Evolutionary conservation across 2,888 invertebrate species (phyloP), one percentile per base, ranked within the genome.

Genomic region (Synanthedon formicaeformis): DNA sequence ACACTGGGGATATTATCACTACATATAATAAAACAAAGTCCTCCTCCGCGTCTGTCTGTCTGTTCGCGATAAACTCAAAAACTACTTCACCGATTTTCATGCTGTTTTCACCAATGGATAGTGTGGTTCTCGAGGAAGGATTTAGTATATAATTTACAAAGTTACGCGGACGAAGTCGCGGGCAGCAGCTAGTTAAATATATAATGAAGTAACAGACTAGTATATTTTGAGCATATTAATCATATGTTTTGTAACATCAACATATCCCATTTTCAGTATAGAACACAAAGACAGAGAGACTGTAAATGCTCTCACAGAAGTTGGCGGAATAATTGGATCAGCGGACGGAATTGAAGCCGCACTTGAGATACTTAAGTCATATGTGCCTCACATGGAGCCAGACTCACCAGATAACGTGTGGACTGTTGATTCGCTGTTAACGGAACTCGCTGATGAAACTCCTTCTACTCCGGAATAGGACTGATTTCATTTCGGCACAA

Each of bases 361-460:
- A 0, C 54, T 85, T 5, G 80, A 83, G 48, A 71, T 81, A 2
- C 63, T 87, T 0, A 75, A 76, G 55, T 70, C 78, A 0, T 79
- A 71, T 57, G 72, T 88, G 51, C 85, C 87, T 0, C 65, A 73
- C 3, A 80, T 74, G 14, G 81, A 84, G 53, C 56, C 67, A 13
- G 86, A 87, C 45, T 71, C 73, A 0, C 74, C 79, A 4, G 88
- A 88, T 56, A 73, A 73, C 0, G 75, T 84, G 14, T 88, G 88
- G 88, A 84, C 85, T 0, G 73, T 86, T 0, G 87, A 87, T 56
- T 76, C 81, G 0, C 63, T 88, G 55, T 65, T 88, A 2, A 72
- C 77, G 40, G 77, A 86, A 56, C 65, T 88, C 2, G 71, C 76
- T 11, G 82, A 85, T 50, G 81, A 79, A 48, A 49, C 23, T 45